Percentiles rank a stretch among this genome's conserved stretches.
Conservation (phyloP, 2,888 invertebrate species). For the Drosophila histrio region DNA sequence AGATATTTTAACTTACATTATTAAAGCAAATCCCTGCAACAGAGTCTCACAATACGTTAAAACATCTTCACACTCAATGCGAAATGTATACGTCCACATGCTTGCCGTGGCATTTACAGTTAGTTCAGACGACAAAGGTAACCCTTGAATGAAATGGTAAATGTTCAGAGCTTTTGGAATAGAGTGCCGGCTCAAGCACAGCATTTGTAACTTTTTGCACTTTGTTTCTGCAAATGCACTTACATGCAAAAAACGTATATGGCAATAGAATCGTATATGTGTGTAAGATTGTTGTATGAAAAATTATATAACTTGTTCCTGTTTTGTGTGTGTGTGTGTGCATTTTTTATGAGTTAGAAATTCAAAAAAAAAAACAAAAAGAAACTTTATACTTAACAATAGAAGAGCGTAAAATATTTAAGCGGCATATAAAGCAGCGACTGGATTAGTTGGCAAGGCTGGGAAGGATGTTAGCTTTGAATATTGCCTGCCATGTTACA, state of each 20-base stretch:
- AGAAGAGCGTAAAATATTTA: slow-evolving; percentile 71
- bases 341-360: slow-evolving; percentile 48
- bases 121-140: slow-evolving; percentile 2
- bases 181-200: slow-evolving; percentile 22
- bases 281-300: slow-evolving; percentile 13
- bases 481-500: slow-evolving; percentile 7
- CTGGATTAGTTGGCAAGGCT: slow-evolving; percentile 6
- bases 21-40: slow-evolving; percentile 1
- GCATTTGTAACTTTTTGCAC: slow-evolving; percentile 33
- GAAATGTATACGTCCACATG: neutral
- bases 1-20: neutral
- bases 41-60: neutral
- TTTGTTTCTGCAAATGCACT: neutral
- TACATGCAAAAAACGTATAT: neutral
- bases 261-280: slow-evolving; percentile 4
- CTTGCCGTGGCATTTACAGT: slow-evolving; percentile 5
- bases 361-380: slow-evolving; percentile 30
- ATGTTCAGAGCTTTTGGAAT: slow-evolving; percentile 27
- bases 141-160: slow-evolving; percentile 38
- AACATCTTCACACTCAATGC: neutral
- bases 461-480: neutral
- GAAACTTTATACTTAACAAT: slow-evolving; percentile 62
- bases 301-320: slow-evolving; percentile 19
- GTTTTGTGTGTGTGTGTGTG: slow-evolving; percentile 27
- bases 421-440: slow-evolving; percentile 42